Percentiles rank a stretch among this genome's conserved stretches.
Conservation (phyloP, 2,888 invertebrate genomes). For the Melinaea marsaeus region DNA sequence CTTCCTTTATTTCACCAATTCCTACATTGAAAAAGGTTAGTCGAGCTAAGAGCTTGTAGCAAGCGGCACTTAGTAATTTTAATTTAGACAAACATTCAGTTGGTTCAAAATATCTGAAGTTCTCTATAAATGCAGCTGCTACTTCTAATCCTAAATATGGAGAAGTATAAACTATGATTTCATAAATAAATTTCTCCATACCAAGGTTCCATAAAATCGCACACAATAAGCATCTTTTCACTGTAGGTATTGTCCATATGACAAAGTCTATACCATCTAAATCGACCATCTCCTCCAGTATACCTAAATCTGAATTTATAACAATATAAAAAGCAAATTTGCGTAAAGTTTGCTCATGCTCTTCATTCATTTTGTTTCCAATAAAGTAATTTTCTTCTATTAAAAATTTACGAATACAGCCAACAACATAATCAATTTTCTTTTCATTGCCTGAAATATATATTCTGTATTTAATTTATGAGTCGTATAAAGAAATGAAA, state of each 20-base stretch:
- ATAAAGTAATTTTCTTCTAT: slow-evolving; percentile 46
- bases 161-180: slow-evolving; percentile 52
- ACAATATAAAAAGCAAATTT: slow-evolving; percentile 60
- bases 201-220: slow-evolving; percentile 61
- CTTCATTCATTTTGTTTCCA: slow-evolving; percentile 39
- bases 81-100: slow-evolving; percentile 49
- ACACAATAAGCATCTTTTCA: slow-evolving; percentile 60
- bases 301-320: slow-evolving; percentile 57
- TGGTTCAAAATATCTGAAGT: slow-evolving; percentile 59
- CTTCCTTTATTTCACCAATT: slow-evolving; percentile 37
- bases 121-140: slow-evolving; percentile 49
- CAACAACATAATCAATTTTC: slow-evolving; percentile 48
- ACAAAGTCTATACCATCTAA: slow-evolving; percentile 54
- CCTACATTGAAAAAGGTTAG: slow-evolving; percentile 51
- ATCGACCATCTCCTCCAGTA: slow-evolving; percentile 52
- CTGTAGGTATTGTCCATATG: slow-evolving; percentile 59
- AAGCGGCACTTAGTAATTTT: slow-evolving; percentile 45
- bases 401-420: slow-evolving; percentile 47
- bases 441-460: slow-evolving; percentile 63
- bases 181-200: slow-evolving; percentile 56
- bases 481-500: slow-evolving; percentile 7
- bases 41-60: slow-evolving; percentile 54
- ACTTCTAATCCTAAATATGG: slow-evolving; percentile 59
- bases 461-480: slow-evolving; percentile 10
- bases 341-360: slow-evolving; percentile 40